Conservation (phyloP, 2,888 invertebrate genomes). For the Clostera curtula region DNA sequence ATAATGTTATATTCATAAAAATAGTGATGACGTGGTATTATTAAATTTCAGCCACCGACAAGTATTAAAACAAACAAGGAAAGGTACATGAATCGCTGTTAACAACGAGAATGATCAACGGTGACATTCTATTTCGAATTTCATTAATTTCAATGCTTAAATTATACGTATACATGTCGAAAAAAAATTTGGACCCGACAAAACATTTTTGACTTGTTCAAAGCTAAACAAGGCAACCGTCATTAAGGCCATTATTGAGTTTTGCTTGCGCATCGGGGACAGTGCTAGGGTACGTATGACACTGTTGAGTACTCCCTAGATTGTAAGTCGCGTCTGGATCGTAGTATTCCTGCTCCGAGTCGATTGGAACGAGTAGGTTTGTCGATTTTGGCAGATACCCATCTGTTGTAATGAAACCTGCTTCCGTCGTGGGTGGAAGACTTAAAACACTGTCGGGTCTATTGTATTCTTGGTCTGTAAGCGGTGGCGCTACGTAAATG, state of each 20-base stretch:
- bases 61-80: conserved; percentile 3
- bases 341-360: conserved; percentile 70
- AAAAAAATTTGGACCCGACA: conserved; percentile 64
- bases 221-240: conserved; percentile 78
- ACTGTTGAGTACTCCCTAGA: conserved; percentile 58
- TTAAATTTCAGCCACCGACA: no score
- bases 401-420: conserved; percentile 51
- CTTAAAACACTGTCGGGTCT: conserved; percentile 65
- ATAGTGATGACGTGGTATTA: no score
- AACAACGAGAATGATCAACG: conserved; percentile 31
- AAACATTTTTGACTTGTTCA: conserved; percentile 24
- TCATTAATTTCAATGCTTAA: conserved; percentile 46
- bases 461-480: conserved; percentile 55
- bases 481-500: conserved; percentile 51
- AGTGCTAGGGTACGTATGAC: conserved; percentile 69
- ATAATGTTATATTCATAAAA: conserved; percentile 11
- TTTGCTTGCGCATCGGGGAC: conserved; percentile 60
- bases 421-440: conserved; percentile 46
- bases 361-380: conserved; percentile 68
- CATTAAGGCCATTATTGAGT: conserved; percentile 74
- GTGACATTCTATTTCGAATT: conserved; percentile 65
- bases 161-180: conserved; percentile 63
- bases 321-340: conserved; percentile 71
- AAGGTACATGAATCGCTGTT: conserved; percentile 21
- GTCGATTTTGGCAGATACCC: conserved; percentile 62